Evolutionary conservation across 1,140 invertebrate species (phyloP), one percentile per base, ranked within the genome.

Genomic region (Metopolophium dirhodum): DNA sequence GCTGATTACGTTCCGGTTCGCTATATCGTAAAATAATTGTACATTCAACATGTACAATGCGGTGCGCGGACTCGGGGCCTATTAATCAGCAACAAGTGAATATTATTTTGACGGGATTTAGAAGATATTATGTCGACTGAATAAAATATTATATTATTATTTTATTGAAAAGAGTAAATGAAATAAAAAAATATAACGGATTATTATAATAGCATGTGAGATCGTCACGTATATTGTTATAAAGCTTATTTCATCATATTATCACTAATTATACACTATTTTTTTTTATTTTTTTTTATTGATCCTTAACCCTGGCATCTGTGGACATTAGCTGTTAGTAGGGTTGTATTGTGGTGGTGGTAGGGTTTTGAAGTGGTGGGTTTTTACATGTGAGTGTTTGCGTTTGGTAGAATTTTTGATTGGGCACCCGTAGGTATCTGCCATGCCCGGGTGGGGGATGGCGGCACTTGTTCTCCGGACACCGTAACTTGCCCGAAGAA

Each of bases 31-130:
- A 45, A 41, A 45, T 45, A 86, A 86, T 86, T 41, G 41, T n/a
- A 41, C 41, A 86, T 47, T 86, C 45, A 86, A 86, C 45, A 47
- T 86, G 85, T 45, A 47, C 30, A 77, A n/a, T 35, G 61, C 14
- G 23, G 45, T 0, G 23, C 41, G 2, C 85, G 85, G 30, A 41
- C 26, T 47, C 37, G 11, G 1, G 22, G 83, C 41, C 47, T 49
- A 45, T 47, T 26, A 47, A 86, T 86, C 26, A 7, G 85, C 85
- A 86, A 86, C 85, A 86, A 86, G 85, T 86, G 85, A 86, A 49
- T 47, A 86, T 49, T 47, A 49, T 77, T n/a, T 77, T 77, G n/a
- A 77, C 30, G 14, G 61, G n/a, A 20, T n/a, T 20, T 35, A 7
- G 30, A 77, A 77, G n/a, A 77, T 22, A 54, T 54, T 23, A 54